Evolutionary conservation across 2,113 vertebrate genomes (phyloP).

Genomic region (Macrotis lagotis): DNA sequence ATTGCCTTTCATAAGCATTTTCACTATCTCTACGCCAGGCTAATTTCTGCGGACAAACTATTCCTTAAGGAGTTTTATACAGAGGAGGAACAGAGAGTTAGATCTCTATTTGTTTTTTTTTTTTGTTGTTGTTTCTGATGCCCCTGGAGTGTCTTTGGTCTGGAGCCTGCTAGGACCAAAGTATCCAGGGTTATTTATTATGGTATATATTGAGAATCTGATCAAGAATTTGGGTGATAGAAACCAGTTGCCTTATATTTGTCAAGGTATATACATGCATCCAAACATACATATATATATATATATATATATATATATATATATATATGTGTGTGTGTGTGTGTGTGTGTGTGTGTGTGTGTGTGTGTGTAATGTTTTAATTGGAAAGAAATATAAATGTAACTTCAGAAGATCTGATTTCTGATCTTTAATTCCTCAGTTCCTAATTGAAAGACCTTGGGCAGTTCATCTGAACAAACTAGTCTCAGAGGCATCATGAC

Average conservation of each 20-base stretch:
- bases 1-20: conserved; percentile 56
- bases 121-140: conserved; percentile 15
- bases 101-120: conserved; percentile 15
- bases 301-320: too few species aligned
- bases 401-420: background rate
- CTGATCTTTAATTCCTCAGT: background rate
- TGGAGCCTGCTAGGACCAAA: background rate
- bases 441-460: background rate
- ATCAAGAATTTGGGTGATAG: background rate
- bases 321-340: too few species aligned
- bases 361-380: too few species aligned
- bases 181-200: background rate
- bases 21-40: conserved; percentile 3
- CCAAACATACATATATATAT: too few species aligned
- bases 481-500: background rate
- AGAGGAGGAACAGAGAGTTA: conserved; percentile 28
- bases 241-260: background rate
- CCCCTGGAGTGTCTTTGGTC: conserved; percentile 6
- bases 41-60: conserved; percentile 54
- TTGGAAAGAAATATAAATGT: background rate
- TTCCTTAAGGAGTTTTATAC: conserved; percentile 42
- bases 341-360: too few species aligned
- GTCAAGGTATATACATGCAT: background rate
- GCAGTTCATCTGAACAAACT: background rate
- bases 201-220: background rate